Evolutionary conservation across 2,113 vertebrate genomes (phyloP).

Genomic region (Lophura nycthemera): DNA sequence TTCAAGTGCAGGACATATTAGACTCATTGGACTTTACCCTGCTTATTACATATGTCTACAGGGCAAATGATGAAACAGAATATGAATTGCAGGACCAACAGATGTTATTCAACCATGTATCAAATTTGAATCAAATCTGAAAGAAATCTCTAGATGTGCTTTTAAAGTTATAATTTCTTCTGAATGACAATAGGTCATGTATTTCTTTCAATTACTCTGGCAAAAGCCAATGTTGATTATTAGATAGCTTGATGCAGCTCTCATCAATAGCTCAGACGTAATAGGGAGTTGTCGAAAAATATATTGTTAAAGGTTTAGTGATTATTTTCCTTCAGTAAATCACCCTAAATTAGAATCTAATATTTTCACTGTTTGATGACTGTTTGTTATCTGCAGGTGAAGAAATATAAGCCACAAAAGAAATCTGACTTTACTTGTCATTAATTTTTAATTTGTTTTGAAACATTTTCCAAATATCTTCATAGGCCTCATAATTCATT

Average conservation of each 20-base stretch:
- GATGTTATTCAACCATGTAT: not conserved
- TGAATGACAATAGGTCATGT: slow-evolving; percentile 4
- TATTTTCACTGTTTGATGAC: not conserved
- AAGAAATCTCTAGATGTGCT: not conserved
- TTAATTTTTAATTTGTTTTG: slow-evolving; percentile 69
- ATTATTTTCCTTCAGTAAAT: slow-evolving; percentile 33
- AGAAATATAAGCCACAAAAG: slow-evolving; percentile 32
- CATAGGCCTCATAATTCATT: slow-evolving; percentile 13
- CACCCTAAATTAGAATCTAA: slow-evolving; percentile 57
- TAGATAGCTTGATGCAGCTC: not conserved
- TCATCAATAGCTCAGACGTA: slow-evolving; percentile 48
- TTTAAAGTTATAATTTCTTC: slow-evolving; percentile 49
- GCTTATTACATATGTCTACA: not conserved
- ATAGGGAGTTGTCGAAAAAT: slow-evolving; percentile 38
- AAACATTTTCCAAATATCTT: slow-evolving; percentile 13
- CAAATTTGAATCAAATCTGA: not conserved
- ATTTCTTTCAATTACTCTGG: slow-evolving; percentile 23
- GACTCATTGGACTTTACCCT: not conserved
- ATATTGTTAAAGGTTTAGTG: not conserved
- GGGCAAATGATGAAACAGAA: not conserved
- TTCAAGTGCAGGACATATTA: not conserved
- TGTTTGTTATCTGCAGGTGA: slow-evolving; percentile 44
- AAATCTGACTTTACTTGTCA: slow-evolving; percentile 4
- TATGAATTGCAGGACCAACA: not conserved
- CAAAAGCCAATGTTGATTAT: not conserved